A percentile compares a stretch with the other conserved stretches of the same genome.
Conservation (phyloP, 2,888 invertebrate genomes). For the Melipona beecheii region DNA sequence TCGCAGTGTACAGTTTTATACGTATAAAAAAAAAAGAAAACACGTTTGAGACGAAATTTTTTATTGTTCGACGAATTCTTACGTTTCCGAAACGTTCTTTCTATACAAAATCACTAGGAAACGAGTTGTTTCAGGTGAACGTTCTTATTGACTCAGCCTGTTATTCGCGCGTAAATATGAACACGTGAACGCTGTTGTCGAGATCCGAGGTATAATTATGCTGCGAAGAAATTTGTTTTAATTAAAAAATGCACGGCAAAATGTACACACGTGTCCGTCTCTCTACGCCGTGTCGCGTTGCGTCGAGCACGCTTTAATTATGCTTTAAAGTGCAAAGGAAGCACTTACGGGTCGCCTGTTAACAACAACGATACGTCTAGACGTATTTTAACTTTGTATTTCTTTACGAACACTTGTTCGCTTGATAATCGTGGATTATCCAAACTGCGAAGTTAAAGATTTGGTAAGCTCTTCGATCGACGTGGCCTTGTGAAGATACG, state of each 20-base stretch:
- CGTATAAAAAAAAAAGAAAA: too few species aligned
- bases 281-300: background rate
- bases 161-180: background rate
- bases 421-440: background rate
- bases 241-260: slow-evolving; percentile 19
- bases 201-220: slow-evolving; percentile 16
- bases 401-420: too few species aligned
- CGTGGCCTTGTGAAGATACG: background rate
- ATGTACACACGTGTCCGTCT: background rate
- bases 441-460: background rate
- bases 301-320: slow-evolving; percentile 14
- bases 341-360: background rate
- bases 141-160: too few species aligned
- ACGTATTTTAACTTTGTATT: background rate
- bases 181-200: background rate
- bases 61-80: too few species aligned
- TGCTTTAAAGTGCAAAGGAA: slow-evolving; percentile 1
- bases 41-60: too few species aligned
- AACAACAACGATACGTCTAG: background rate
- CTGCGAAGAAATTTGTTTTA: slow-evolving; percentile 10
- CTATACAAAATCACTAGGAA: too few species aligned
- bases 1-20: too few species aligned
- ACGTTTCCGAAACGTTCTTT: too few species aligned
- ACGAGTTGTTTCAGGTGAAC: too few species aligned
- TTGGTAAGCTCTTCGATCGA: background rate